Conservation (phyloP, 2,888 invertebrate genomes). For the Chouioia cunea region DNA sequence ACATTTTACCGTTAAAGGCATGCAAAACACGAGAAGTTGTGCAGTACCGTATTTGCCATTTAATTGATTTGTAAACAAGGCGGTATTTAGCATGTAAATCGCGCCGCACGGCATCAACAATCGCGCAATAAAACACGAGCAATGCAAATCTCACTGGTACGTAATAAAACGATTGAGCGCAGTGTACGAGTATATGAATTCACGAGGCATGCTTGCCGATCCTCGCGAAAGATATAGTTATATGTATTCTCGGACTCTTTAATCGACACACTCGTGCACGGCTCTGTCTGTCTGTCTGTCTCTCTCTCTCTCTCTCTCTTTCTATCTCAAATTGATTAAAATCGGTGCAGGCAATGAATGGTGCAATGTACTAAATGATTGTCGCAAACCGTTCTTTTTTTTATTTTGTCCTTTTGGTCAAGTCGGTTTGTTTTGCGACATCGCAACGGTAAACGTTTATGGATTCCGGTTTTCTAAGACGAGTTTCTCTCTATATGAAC, state of each 20-base stretch:
- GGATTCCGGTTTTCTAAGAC: conserved; percentile 24
- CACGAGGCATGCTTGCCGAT: no score
- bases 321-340: conserved; percentile 33
- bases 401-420: no score
- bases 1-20: no score
- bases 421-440: no score
- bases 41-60: no score
- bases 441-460: no score
- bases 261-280: conserved; percentile 22
- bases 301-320: no score
- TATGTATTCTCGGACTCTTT: background rate
- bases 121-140: conserved; percentile 16
- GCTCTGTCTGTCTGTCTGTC: no score
- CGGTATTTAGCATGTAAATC: background rate
- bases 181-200: conserved; percentile 30
- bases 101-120: conserved; percentile 6
- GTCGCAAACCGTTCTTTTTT: background rate
- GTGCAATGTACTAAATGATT: conserved; percentile 14
- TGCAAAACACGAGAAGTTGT: no score
- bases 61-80: conserved; percentile 19
- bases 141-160: background rate
- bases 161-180: conserved; percentile 14
- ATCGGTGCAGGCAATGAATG: conserved; percentile 31
- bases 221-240: no score
- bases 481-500: conserved; percentile 16